Base-by-base conservation (phyloP, 2,113 vertebrate species). In the Egretta garzetta region DNA sequence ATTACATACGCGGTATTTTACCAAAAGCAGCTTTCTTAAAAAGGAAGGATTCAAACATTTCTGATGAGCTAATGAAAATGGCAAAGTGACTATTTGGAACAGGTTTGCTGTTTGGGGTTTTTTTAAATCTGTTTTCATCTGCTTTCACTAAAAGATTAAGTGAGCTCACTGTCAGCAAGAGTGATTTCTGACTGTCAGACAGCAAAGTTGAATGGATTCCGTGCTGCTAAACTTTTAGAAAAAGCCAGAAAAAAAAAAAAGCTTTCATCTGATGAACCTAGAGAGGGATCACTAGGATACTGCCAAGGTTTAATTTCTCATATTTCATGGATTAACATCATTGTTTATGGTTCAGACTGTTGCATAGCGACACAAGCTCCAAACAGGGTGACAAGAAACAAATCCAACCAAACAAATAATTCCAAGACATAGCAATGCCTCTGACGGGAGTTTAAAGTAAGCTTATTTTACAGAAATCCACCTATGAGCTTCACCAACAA, bases 271-370 rank as follows among this genome's bases (percentile, higher is more conserved):
- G 55, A 95, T 58, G 45, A 92, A 91, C 73, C 39, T 94, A 64
- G 94, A 73, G n/a, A 68, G 28, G 30, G 59, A 83, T 45, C 12
- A 49, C 23, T 74, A 85, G 76, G 14, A 73, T 80, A 41, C 62
- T 86, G 84, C 72, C 86, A 91, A 37, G 32, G 12, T 82, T 89
- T 85, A 90, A 82, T 70, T 96, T 92, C 85, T 95, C 88, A 62
- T 86, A 96, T 94, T 91, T 96, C 87, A 80, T 56, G 85, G 73
- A 95, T 93, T 96, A 96, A 79, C 93, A 81, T 95, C 63, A 92
- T 53, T 89, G 76, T 96, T 94, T 93, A 64, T 52, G 73, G 72
- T 43, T 70, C 58, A 87, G 52, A 35, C 88, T 94, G 97, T 93
- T 96, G 95, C 95, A 74, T 87, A 87, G 92, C 89, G 82, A 96